Conservation (phyloP, 1,140 invertebrate species). For the Mactra quadrangularis region DNA sequence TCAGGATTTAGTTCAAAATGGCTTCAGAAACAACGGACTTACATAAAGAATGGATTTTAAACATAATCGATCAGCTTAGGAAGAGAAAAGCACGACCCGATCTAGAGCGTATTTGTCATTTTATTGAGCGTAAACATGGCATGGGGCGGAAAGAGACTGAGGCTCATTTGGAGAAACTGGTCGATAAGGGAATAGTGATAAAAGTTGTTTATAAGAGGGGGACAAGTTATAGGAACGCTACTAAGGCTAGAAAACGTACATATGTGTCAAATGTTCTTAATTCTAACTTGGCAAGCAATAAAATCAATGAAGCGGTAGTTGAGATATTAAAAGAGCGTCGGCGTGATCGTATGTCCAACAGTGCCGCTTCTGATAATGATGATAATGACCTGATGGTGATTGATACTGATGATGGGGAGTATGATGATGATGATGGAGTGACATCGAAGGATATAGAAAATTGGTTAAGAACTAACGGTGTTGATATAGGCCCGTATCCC, state of each 20-base stretch:
- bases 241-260: constrained; percentile 72
- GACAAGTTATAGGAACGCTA: constrained; percentile 92
- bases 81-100: constrained; percentile 92
- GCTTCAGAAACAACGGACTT: constrained; percentile 84
- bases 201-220: constrained; percentile 94
- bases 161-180: constrained; percentile 89
- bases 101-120: constrained; percentile 91
- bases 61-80: constrained; percentile 92
- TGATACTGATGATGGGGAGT: neutral
- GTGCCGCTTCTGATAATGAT: constrained; percentile 1
- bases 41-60: constrained; percentile 90
- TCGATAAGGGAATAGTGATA: constrained; percentile 90
- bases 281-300: constrained; percentile 72
- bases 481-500: constrained; percentile 63
- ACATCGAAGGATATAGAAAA: constrained; percentile 69
- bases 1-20: constrained; percentile 39
- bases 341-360: neutral
- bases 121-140: constrained; percentile 89
- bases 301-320: constrained; percentile 76
- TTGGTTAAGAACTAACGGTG: constrained; percentile 65
- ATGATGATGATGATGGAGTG: constrained; percentile 55
- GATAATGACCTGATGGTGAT: neutral
- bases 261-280: constrained; percentile 73
- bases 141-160: constrained; percentile 89
- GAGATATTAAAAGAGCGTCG: constrained; percentile 9